Base-by-base conservation (phyloP, 2,113 vertebrate species). In the Aldabrachelys gigantea region DNA sequence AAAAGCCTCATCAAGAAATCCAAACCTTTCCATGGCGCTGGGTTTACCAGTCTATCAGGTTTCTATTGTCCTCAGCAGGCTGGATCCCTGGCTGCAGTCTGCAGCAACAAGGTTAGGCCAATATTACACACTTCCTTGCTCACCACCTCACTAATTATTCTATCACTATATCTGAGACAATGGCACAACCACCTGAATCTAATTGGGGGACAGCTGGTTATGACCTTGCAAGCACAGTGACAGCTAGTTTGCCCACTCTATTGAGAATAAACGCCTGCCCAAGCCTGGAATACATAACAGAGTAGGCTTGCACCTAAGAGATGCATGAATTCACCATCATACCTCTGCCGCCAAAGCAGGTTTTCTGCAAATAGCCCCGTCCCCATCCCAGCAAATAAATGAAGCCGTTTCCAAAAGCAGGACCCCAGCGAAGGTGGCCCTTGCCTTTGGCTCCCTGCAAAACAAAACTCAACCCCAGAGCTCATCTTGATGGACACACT, bases 61-160 rank as follows among this genome's bases (percentile, higher is more conserved):
- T 5, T 0, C 47, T n/a, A 4, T 5, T 3, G 53, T 6, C 1
- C 3, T 53, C 6, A 8, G 29, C 50, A 85, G 22, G 29, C 62
- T 85, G 47, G 17, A 50, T 24, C 57, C 44, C 86, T 41, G 41
- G 25, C 25, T 87, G 88, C 84, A 62, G 69, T 47, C 57, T 4
- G 52, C 80, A 90, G 38, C 50, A 41, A 86, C 90, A 93, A 92
- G 13, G 52, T 82, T 35, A 91, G 69, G 62, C 79, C 14, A 0
- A 44, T 80, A 13, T 54, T 62, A 54, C 50, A 94, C 90, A 59
- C 17, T 27, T 17, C 87, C 78, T 85, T 31, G 53, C 78, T 92
- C 84, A 94, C 87, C 69, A 91, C 27, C 78, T 91, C 83, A 0
- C 90, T 96, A 86, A 81, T 92, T 88, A 92, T 85, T 85, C 69